Conservation (phyloP, 2,113 vertebrate species). For the Oreochromis spilurus region DNA sequence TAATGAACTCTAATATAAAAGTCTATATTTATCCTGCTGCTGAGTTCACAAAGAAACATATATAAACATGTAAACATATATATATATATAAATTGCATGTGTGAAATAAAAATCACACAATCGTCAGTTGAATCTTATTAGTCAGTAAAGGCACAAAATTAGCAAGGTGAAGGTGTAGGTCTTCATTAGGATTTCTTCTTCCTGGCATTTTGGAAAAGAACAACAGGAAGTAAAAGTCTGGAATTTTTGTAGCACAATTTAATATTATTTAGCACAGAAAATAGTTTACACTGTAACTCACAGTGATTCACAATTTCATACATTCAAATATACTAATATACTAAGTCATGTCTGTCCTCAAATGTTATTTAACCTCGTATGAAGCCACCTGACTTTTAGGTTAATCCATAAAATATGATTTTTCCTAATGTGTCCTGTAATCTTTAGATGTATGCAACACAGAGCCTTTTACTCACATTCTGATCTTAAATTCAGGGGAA, state of each 20-base stretch:
- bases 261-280: accelerated
- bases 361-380: neutral
- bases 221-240: neutral
- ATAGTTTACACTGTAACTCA: neutral
- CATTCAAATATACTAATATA: neutral
- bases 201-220: neutral
- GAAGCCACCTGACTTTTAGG: neutral
- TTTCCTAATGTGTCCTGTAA: accelerated
- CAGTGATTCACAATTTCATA: neutral
- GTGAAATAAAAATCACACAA: neutral
- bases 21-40: neutral
- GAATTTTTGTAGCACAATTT: accelerated
- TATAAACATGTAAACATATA: neutral
- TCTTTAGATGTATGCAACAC: neutral
- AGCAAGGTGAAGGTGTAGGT: neutral
- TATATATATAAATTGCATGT: neutral
- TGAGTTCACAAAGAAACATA: neutral
- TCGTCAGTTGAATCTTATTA: neutral
- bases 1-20: neutral
- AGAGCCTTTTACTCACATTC: neutral
- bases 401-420: neutral
- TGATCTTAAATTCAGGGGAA: neutral
- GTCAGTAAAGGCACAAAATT: neutral
- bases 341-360: too few species aligned
- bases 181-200: neutral